phyloP scores from a whole-genome alignment of 2,797 vertebrate species.

The Steatocranus sp. region DNA sequence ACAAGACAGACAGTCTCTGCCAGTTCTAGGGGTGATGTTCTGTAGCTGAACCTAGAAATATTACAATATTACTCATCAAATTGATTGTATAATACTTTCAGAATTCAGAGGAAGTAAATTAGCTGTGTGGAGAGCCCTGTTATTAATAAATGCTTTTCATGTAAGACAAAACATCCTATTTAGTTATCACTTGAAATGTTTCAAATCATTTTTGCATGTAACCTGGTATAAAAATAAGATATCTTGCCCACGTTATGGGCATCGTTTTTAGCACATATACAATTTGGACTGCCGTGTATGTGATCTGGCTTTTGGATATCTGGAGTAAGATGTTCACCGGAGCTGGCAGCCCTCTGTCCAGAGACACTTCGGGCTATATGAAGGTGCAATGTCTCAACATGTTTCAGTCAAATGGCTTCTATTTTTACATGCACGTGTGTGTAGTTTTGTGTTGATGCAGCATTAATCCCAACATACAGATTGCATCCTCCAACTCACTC shows the following conservation, averaged over 20 bases:
- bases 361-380: not conserved
- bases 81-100: not conserved
- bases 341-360: slow-evolving; percentile 18
- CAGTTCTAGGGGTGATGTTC: not conserved
- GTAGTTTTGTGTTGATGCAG: slow-evolving; percentile 1
- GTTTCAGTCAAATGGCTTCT: slow-evolving; percentile 36
- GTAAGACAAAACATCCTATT: not conserved
- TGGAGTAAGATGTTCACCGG: slow-evolving; percentile 9
- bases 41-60: not conserved
- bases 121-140: not conserved
- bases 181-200: not conserved
- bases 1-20: not conserved
- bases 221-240: not conserved
- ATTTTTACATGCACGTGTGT: slow-evolving; percentile 3
- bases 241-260: not conserved
- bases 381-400: slow-evolving; percentile 17
- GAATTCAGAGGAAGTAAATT: not conserved
- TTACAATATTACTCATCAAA: not conserved
- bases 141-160: not conserved
- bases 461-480: not conserved
- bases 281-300: not conserved
- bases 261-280: not conserved
- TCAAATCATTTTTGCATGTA: not conserved
- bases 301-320: slow-evolving; percentile 5
- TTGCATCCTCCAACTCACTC: not conserved